These are phyloP conservation scores for Hypothenemus hampei DNA, from an alignment of 1,140 invertebrate species.

Conservation along the genomic window DNA sequence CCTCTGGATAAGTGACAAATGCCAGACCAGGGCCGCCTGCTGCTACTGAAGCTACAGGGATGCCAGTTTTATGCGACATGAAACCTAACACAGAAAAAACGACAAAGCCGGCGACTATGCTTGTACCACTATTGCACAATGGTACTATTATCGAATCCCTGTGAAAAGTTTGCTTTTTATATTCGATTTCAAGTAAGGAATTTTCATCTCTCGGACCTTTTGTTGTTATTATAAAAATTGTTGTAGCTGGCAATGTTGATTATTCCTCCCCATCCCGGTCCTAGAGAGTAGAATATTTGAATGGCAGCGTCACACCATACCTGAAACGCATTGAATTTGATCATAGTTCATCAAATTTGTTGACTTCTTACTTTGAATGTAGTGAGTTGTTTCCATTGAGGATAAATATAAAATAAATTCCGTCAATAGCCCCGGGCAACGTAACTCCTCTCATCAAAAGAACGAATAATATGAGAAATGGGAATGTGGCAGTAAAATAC, in stretches of 20 bases:
- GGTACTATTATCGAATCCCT: slow-evolving; percentile 72
- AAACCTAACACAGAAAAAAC: slow-evolving; percentile 94
- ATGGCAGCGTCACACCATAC: slow-evolving; percentile 91
- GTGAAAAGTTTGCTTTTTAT: slow-evolving; percentile 1
- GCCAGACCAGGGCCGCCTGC: slow-evolving; percentile 85
- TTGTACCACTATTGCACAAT: slow-evolving; percentile 79
- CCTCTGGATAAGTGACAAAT: slow-evolving; percentile 90
- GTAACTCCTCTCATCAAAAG: slow-evolving; percentile 71
- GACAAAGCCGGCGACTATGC: slow-evolving; percentile 88
- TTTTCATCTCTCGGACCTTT: slow-evolving; percentile 57
- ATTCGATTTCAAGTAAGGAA: not conserved
- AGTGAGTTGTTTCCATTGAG: no score
- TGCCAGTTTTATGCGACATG: slow-evolving; percentile 75
- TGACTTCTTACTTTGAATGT: no score
- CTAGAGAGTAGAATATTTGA: slow-evolving; percentile 88
- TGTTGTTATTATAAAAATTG: slow-evolving; percentile 80
- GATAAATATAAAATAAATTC: slow-evolving; percentile 79
- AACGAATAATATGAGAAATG: slow-evolving; percentile 71
- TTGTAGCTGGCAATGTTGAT: slow-evolving; percentile 88
- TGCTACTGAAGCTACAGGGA: slow-evolving; percentile 78
- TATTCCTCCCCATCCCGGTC: slow-evolving; percentile 87
- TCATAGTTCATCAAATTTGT: no score
- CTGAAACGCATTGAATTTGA: no score
- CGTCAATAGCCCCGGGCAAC: slow-evolving; percentile 68
- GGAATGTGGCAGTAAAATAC: slow-evolving; percentile 82